phyloP scores from a whole-genome alignment of 1,140 invertebrate species.

The Achatina immaculata region DNA sequence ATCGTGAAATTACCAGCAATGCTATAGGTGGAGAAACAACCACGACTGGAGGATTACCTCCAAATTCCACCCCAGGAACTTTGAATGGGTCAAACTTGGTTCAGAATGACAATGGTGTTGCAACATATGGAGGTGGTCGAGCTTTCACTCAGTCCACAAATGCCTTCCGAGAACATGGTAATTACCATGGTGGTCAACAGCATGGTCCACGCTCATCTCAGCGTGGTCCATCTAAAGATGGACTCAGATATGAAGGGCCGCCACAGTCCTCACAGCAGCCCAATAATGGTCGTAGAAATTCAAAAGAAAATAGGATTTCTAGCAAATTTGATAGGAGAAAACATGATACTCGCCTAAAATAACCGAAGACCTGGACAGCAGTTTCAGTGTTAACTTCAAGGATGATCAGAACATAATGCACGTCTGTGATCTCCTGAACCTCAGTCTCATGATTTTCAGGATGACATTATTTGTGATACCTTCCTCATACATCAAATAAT shows the following conservation, averaged over 20 bases:
- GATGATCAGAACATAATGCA: not conserved
- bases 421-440: not conserved
- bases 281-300: slow-evolving; percentile 18
- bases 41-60: not conserved
- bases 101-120: not conserved
- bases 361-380: not conserved
- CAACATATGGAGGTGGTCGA: not conserved
- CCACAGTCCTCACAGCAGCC: slow-evolving; percentile 9
- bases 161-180: slow-evolving; percentile 14
- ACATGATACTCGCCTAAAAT: slow-evolving; percentile 16
- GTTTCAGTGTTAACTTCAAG: too few species aligned
- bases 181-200: slow-evolving; percentile 18
- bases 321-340: slow-evolving; percentile 29
- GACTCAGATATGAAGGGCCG: not conserved
- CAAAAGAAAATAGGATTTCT: slow-evolving; percentile 17
- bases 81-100: not conserved
- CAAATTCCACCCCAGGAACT: not conserved
- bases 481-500: too few species aligned
- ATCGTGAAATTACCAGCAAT: slow-evolving; percentile 7
- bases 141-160: not conserved
- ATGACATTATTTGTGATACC: not conserved
- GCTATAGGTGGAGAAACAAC: not conserved
- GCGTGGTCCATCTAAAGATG: slow-evolving; percentile 23
- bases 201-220: not conserved
- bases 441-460: not conserved